Conservation (phyloP, 1,140 invertebrate genomes). For the Sesamia nonagrioides region DNA sequence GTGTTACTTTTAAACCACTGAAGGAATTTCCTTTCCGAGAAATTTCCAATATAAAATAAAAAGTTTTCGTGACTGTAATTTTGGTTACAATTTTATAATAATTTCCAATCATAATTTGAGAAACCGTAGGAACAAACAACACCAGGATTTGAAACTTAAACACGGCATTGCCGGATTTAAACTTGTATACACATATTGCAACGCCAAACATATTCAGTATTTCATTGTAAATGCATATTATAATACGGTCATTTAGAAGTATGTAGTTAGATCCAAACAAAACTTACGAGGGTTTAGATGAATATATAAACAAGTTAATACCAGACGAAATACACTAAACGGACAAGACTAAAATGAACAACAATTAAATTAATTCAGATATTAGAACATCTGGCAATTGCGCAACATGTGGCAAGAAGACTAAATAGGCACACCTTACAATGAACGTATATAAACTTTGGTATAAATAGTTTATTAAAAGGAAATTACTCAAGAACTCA, state of each 20-base stretch:
- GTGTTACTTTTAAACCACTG: no score
- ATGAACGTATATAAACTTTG: not conserved
- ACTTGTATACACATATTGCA: not conserved
- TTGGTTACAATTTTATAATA: no score
- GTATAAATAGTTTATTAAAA: not conserved
- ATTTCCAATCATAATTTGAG: no score
- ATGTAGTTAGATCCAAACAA: no score
- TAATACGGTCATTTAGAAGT: no score
- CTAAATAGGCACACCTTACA: not conserved
- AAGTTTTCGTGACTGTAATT: no score
- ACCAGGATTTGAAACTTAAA: not conserved
- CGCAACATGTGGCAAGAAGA: constrained; percentile 11
- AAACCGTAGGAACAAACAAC: not conserved
- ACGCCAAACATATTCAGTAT: not conserved
- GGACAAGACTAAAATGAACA: not conserved
- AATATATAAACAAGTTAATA: constrained; percentile 11
- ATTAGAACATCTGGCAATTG: constrained; percentile 12
- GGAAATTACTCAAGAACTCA: not conserved
- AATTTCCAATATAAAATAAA: no score
- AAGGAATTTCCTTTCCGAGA: no score
- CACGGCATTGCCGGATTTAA: not conserved
- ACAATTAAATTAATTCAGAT: constrained; percentile 3
- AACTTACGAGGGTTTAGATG: not conserved
- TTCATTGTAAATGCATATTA: not conserved
- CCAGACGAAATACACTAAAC: not conserved